Base-by-base conservation (phyloP, 2,113 vertebrate species). In the Drymodes brunneopygia region DNA sequence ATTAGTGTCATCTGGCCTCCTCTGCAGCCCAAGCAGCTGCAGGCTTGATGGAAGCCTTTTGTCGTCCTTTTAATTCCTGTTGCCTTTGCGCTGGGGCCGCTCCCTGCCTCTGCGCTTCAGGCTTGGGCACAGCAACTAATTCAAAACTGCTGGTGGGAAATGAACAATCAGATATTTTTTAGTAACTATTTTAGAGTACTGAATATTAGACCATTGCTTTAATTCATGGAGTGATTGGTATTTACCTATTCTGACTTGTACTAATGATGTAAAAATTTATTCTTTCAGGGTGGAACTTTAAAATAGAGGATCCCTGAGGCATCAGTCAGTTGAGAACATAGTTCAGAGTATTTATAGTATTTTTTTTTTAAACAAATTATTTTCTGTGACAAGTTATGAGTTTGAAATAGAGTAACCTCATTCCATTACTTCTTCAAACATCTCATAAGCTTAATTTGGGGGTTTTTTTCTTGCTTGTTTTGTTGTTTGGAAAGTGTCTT, bases 291-390 rank as follows among this genome's bases (percentile, higher is more conserved):
- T 38, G 21, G 40, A 91, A 42, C 48, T 91, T 91, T 89, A 75
- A 91, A 94, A 89, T 57, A 92, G 64, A 64, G 44, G 11, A 85
- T 88, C 31, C 28, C 51, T 36, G 47, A 86, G 18, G n/a, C 50
- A 53, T 91, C 67, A 94, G 60, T 92, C 79, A 92, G 24, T n/a
- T 94, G 48, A 53, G n/a, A 87, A 28, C 18, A 9, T 79, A 15
- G 61, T 81, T 81, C 28, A 48, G 53, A 11, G 48, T 94, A 89
- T 79, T 93, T 91, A 53, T 71, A 87, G n/a, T 31, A 17, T 38
- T 28, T 2, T 54, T 54, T 86, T 90, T 71, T 91, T 56, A 56
- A 71, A 18, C 35, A 48, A 22, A 67, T 36, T 6, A 50, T 36
- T 89, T 70, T 73, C 16, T 66, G 2, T 40, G 35, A n/a, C 20